Evolutionary conservation across 1,140 invertebrate species (phyloP), one percentile per base, ranked within the genome.

Genomic region (Rhagoletis pomonella): DNA sequence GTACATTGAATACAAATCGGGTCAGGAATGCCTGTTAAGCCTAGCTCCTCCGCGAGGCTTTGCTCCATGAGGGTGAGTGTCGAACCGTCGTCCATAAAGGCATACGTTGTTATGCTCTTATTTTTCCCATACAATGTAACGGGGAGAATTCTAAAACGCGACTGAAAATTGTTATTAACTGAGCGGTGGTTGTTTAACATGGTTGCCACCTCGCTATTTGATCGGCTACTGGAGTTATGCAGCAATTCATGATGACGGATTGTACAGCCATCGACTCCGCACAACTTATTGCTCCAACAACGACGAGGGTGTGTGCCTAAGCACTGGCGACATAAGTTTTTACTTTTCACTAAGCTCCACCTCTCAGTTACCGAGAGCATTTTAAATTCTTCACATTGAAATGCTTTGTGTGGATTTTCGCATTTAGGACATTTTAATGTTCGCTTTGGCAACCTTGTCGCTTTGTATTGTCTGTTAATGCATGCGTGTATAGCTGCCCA

Each of bases 81-180:
- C n/a, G 86, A 87, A 55, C 65, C 64, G 44, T 87, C 44, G 44
- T 86, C 85, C 55, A 86, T 17, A 67, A 86, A 86, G 7, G 85
- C 85, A 86, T 42, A 86, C 10, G 62, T 67, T 12, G 64, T 65
- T 44, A 86, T 65, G 47, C 14, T 62, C 3, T 62, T 86, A 65
- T 67, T 47, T 86, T 86, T 86, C 55, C 39, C 14, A 67, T 86
- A 6, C 14, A 86, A 12, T 17, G 29, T 29, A 29, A 29, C 29
- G 29, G 29, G 29, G 29, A 29, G 29, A 29, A 29, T 29, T 29
- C 29, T 58, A n/a, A 55, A 85, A 19, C 42, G 84, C 50, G 29
- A 85, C 19, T 44, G 85, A 4, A 85, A 85, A 17, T 17, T 19
- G n/a, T 47, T n/a, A 42, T 59, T 86, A 29, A 19, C 85, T 42